Evolutionary conservation across 30 jellyfish, hydroid and myxozoan genomes (phyloP), one percentile per base, ranked within the genome.

Genomic region (Aurelia coerulea): DNA sequence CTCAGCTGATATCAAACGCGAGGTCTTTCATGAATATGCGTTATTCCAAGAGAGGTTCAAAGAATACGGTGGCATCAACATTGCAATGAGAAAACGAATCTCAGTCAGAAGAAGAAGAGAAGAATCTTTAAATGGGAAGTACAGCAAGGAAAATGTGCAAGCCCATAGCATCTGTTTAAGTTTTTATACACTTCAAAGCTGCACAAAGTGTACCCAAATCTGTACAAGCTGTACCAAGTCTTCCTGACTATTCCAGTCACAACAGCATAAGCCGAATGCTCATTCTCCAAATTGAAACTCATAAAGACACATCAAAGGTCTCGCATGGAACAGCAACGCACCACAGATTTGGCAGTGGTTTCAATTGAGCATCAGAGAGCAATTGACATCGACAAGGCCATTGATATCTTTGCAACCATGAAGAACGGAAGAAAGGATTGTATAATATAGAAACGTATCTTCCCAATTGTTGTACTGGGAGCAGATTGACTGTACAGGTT

Each of bases 211-310:
- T 18, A 8, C n/a, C n/a, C 10, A 65, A 65, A 65, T 18, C n/a
- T 65, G 76, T 65, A 65, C 13, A 65, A 65, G 23, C n/a, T n/a
- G 13, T 65, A 32, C 76, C 35, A 65, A 23, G 19, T 65, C 10
- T 65, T 65, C 46, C n/a, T 65, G 76, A 65, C 76, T 18, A n/a
- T n/a, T 8, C 76, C 46, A 65, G 76, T 65, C 10, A 65, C 76
- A 8, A 65, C 76, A 65, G 46, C 76, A 18, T 8, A 65, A 32
- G 46, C 35, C 10, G 46, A 65, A 65, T 18, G 35, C 17, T n/a
- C 46, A 11, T 32, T 65, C n/a, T 65, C 46, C 19, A 19, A 65
- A 18, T 23, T 32, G 12, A 32, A n/a, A n/a, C 13, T n/a, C n/a
- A 23, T n/a, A 9, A 65, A n/a, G 23, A 9, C 76, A 10, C 76